Conservation (phyloP, 2,888 invertebrate species). For the Bimastos eiseni region DNA sequence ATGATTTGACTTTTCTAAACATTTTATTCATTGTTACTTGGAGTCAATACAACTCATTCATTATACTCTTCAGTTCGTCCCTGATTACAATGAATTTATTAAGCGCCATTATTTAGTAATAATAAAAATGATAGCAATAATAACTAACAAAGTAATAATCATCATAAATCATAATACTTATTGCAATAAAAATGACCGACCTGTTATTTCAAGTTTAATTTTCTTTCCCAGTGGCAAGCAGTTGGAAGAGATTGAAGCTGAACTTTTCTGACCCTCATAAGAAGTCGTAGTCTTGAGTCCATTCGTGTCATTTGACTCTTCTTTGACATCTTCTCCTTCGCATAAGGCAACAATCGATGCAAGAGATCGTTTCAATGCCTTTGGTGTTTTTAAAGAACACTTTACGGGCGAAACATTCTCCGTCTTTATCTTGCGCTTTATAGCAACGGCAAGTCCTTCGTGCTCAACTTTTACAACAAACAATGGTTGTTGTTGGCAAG, state of each 20-base stretch:
- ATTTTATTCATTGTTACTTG: too few relatives aligned
- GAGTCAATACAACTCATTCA: too few relatives aligned
- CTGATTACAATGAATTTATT: too few relatives aligned
- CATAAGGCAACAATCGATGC: neutral
- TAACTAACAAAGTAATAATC: neutral
- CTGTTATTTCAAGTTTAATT: slow-evolving; percentile 7
- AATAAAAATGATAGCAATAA: neutral
- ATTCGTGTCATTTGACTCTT: neutral
- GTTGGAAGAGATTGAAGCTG: neutral
- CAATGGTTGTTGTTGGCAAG: neutral
- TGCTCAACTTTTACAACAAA: neutral
- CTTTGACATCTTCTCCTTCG: neutral
- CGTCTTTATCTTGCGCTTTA: neutral
- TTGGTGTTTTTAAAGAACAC: neutral
- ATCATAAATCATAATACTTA: neutral
- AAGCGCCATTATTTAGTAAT: neutral
- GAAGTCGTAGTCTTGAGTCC: neutral
- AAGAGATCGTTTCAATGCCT: neutral
- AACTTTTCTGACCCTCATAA: neutral
- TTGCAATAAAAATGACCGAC: neutral
- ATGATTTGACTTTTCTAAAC: too few relatives aligned
- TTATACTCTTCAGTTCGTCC: too few relatives aligned
- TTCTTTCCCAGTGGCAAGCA: neutral
- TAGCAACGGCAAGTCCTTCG: neutral
- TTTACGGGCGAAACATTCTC: neutral